phyloP scores from a whole-genome alignment of 2,113 vertebrate species.

The Carollia perspicillata region DNA sequence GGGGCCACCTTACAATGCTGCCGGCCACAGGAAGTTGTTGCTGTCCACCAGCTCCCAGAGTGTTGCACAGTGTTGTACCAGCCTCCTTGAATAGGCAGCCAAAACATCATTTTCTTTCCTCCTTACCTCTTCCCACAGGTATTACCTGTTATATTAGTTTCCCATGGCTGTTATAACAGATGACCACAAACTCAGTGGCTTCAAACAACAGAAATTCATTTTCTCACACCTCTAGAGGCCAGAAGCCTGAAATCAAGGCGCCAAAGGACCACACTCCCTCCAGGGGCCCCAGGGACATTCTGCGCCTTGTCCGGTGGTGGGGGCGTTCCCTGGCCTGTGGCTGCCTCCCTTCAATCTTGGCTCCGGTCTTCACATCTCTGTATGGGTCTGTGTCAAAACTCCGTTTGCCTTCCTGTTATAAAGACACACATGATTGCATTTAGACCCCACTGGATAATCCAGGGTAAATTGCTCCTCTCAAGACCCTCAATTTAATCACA shows the following conservation, averaged over 20 bases:
- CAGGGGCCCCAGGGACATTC: neutral
- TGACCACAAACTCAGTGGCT: neutral
- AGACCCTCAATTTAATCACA: neutral
- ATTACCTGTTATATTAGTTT: neutral
- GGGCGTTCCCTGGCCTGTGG: neutral
- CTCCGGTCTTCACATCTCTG: neutral
- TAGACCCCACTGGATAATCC: neutral
- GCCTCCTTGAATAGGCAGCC: neutral
- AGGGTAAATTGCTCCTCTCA: neutral
- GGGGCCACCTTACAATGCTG: neutral
- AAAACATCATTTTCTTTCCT: neutral
- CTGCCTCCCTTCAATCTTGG: neutral
- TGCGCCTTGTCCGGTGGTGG: neutral
- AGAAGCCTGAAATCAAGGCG: neutral
- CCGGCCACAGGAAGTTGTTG: neutral
- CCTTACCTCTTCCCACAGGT: neutral
- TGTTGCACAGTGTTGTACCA: neutral
- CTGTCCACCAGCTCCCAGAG: neutral
- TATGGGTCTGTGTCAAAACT: neutral
- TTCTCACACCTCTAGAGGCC: neutral
- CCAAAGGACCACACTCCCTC: neutral
- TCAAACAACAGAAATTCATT: neutral
- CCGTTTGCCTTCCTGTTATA: neutral
- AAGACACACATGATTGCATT: neutral
- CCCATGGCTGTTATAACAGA: neutral